phyloP scores from a whole-genome alignment of 2,113 vertebrate species.

The Calyptommatus sinebrachiatus region DNA sequence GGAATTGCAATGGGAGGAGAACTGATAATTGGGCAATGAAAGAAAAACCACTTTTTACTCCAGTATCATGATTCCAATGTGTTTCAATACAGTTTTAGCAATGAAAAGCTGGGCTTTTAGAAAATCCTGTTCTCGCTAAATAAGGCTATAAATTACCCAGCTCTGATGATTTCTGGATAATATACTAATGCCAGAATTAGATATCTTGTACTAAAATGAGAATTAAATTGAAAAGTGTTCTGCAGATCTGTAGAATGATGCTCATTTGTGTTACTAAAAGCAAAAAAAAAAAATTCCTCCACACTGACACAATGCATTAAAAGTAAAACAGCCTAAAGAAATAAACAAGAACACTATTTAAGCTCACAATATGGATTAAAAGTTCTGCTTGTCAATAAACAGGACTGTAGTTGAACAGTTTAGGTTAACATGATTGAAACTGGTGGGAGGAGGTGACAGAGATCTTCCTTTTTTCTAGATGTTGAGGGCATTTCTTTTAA shows the following conservation, averaged over 20 bases:
- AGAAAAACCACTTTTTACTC: neutral
- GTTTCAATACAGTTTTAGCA: neutral
- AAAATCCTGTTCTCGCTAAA: neutral
- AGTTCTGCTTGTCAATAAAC: neutral
- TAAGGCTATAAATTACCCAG: neutral
- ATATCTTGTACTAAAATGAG: too few species aligned
- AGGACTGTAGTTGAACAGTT: neutral
- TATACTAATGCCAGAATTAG: too few species aligned
- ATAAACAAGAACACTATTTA: neutral
- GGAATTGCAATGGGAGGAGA: neutral
- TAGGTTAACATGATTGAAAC: neutral
- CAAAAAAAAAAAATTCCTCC: neutral
- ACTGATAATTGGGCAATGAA: neutral
- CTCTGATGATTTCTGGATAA: neutral
- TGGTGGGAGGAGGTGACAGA: neutral
- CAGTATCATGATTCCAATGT: neutral
- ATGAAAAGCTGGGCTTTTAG: neutral
- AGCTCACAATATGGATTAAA: neutral
- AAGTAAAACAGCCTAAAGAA: neutral
- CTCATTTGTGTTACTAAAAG: neutral
- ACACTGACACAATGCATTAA: neutral
- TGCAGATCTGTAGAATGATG: neutral
- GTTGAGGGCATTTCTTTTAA: accelerated
- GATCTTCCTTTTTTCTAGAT: neutral
- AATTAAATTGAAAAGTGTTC: too few species aligned